Evolutionary conservation across 53 echinoderm and acorn worm genomes (phyloP), one percentile per base, ranked within the genome.

Genomic region (Pentamera pediparva): DNA sequence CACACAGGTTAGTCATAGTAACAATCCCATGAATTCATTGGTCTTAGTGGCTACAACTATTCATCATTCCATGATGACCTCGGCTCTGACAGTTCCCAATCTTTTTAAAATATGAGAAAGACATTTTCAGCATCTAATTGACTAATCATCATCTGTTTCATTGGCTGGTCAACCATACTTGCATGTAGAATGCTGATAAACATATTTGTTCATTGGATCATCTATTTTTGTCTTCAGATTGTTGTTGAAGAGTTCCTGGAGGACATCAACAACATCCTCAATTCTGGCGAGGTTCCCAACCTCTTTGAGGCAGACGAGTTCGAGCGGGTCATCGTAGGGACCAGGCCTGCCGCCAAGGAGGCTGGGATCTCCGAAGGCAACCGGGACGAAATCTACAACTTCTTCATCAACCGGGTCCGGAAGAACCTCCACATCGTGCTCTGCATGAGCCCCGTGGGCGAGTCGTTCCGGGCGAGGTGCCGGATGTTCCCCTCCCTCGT

Each of bases 231-330:
- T 57, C 17, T 17, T 15, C 30, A 89, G 95, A 95, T 96, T 62
- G 98, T 98, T 8, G 91, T 98, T 12, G 98, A 98, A 61, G 98
- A 81, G 58, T 98, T 98, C 72, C 75, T 98, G 35, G 98, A 98
- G 54, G 98, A 98, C 75, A 98, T 98, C 83, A 98, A 98, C 89
- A 98, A 98, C 69, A 98, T 98, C 75, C 79, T 98, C 35, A 98
- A 98, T 76, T 98, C 98, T 54, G 98, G 98, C 39, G 92, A 92
- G 81, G 91, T 92, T 15, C 98, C 91, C 32, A 98, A 98, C 76
- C 81, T 98, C 37, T 98, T 92, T 71, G 92, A 92, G 55, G 53
- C 98, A 8, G 98, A 98, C 32, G 98, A 98, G 78, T 92, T 86
- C 52, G 98, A 98, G 65, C 75, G 89, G 15, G 91, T 98, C 20